Conservation (phyloP, 2,888 invertebrate species). For the Chrysopilus asiliformis region DNA sequence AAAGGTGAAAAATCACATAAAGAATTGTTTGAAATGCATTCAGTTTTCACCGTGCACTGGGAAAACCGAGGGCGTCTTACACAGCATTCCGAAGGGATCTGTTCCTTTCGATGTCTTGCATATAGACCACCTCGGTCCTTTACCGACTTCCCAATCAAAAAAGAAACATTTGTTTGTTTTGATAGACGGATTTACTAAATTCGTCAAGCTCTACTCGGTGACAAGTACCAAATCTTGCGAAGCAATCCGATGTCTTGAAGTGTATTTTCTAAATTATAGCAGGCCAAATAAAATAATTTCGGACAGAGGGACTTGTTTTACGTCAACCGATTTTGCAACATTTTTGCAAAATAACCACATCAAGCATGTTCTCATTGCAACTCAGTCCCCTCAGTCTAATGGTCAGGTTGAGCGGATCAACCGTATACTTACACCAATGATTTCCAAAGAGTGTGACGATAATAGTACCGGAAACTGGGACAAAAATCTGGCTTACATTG, state of each 20-base stretch:
- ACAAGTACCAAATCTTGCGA: background rate
- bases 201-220: conserved; percentile 2
- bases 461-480: too few species aligned
- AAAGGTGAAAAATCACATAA: background rate
- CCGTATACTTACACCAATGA: background rate
- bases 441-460: background rate
- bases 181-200: conserved; percentile 2
- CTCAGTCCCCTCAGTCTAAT: background rate
- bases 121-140: background rate
- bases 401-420: conserved; percentile 1
- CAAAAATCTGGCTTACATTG: too few species aligned
- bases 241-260: background rate
- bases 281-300: conserved; percentile 1
- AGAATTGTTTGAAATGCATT: conserved; percentile 4
- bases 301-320: background rate
- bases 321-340: background rate
- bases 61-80: conserved; percentile 16
- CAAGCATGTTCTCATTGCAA: background rate
- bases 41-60: background rate
- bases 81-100: conserved; percentile 17
- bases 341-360: background rate
- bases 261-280: background rate
- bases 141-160: background rate
- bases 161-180: conserved; percentile 3
- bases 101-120: conserved; percentile 14